Percentiles rank a stretch among this genome's conserved stretches.
Evolutionary conservation across 2,888 invertebrate genomes (phyloP).

Genomic region (Exephanes ischioxanthus): DNA sequence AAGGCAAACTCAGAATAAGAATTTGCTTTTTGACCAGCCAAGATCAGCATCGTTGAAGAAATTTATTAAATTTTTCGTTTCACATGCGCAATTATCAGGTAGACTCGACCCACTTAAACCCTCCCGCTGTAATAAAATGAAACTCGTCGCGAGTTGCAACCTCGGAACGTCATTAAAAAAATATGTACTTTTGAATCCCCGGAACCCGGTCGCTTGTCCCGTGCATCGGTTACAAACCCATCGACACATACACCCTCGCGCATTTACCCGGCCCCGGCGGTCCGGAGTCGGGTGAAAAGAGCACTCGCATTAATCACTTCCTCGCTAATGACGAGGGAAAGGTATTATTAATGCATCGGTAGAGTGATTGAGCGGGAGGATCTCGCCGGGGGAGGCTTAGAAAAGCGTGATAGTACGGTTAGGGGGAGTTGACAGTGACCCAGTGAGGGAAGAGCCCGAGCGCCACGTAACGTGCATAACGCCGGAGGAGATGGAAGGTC

Average conservation of each 20-base stretch:
- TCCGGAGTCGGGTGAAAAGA: slow-evolving; percentile 52
- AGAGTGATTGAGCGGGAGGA: slow-evolving; percentile 44
- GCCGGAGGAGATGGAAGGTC: slow-evolving; percentile 62
- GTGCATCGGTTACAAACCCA: not conserved
- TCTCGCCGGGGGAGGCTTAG: slow-evolving; percentile 31
- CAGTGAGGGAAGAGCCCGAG: slow-evolving; percentile 44
- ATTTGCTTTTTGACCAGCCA: no score
- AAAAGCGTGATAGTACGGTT: slow-evolving; percentile 31
- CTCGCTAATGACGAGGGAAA: slow-evolving; percentile 43
- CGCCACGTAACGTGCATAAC: slow-evolving; percentile 49
- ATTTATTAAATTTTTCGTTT: no score
- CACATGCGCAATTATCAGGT: no score
- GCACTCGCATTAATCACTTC: slow-evolving; percentile 63
- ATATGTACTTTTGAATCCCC: no score
- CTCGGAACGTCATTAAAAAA: no score
- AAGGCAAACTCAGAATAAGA: no score
- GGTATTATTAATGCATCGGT: slow-evolving; percentile 60
- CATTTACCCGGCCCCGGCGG: not conserved
- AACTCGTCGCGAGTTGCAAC: no score
- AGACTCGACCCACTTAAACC: no score
- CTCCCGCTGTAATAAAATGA: no score
- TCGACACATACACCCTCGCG: not conserved
- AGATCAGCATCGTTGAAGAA: no score
- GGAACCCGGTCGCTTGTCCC: no score
- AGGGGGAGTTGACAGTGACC: slow-evolving; percentile 64